phyloP scores from a whole-genome alignment of 2,888 invertebrate species.

The Ornithoptera alexandrae region DNA sequence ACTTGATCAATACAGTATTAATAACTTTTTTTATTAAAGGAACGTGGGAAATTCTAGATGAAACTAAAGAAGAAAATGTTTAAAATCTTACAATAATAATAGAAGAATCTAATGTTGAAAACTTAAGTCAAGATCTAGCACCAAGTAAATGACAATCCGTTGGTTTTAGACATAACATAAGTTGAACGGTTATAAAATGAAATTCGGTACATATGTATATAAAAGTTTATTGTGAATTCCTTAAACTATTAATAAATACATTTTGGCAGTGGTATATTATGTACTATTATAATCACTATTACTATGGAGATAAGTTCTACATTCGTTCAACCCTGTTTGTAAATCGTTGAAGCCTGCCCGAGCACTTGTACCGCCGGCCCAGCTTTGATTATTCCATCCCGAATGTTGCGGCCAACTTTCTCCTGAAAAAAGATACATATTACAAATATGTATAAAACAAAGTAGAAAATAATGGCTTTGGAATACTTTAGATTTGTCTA shows the following conservation, averaged over 20 bases:
- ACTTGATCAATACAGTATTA: no score
- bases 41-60: no score
- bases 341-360: slow-evolving; percentile 48
- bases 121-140: no score
- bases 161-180: no score
- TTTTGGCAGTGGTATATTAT: slow-evolving; percentile 11
- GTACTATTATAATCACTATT: slow-evolving; percentile 11
- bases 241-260: slow-evolving; percentile 18
- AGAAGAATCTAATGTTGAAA: no score
- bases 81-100: no score
- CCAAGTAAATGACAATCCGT: no score
- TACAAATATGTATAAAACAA: background rate
- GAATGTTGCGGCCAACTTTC: slow-evolving; percentile 51
- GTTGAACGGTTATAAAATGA: background rate
- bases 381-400: slow-evolving; percentile 55
- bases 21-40: no score
- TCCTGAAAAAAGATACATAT: slow-evolving; percentile 46
- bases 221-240: slow-evolving; percentile 4
- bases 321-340: slow-evolving; percentile 35
- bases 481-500: no score
- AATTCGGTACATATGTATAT: background rate
- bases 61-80: no score
- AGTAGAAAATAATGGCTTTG: no score
- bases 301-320: slow-evolving; percentile 3
- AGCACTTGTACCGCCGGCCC: slow-evolving; percentile 54